Conservation (phyloP, 1,140 invertebrate genomes). For the Pseudomyrmex pallidus region DNA sequence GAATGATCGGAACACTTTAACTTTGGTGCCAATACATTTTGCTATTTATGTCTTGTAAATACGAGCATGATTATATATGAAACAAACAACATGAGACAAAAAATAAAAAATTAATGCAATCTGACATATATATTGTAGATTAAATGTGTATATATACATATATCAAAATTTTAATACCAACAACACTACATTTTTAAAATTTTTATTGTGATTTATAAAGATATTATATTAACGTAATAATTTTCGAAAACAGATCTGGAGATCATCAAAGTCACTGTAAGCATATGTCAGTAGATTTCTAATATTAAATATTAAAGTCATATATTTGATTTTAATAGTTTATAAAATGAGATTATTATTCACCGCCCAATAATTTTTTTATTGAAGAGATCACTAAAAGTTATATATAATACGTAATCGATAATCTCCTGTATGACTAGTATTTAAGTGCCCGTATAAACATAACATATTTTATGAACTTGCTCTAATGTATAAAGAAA, state of each 20-base stretch:
- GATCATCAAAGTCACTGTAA: conserved; percentile 59
- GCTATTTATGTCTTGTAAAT: conserved; percentile 60
- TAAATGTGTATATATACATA: neutral
- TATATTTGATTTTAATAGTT: conserved; percentile 2
- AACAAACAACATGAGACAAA: neutral
- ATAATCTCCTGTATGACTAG: neutral
- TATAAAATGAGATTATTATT: conserved; percentile 3
- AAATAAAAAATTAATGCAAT: conserved; percentile 6
- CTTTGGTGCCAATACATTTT: conserved; percentile 36
- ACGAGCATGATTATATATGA: conserved; percentile 12
- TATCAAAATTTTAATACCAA: conserved; percentile 18
- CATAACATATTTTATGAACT: conserved; percentile 43
- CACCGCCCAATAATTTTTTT: conserved; percentile 10
- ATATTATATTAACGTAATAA: neutral
- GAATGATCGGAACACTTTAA: neutral
- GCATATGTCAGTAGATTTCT: conserved; percentile 1
- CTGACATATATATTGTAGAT: neutral
- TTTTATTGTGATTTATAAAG: conserved; percentile 10
- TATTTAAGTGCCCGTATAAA: neutral
- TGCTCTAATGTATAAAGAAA: neutral
- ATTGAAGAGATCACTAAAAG: neutral
- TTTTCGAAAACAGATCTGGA: conserved; percentile 43
- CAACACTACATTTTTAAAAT: neutral
- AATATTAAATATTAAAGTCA: neutral
- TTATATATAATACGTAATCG: neutral